Evolutionary conservation across 2,888 invertebrate genomes (phyloP), one percentile per base, ranked within the genome.

Genomic region (Drosophila kuntzei): DNA sequence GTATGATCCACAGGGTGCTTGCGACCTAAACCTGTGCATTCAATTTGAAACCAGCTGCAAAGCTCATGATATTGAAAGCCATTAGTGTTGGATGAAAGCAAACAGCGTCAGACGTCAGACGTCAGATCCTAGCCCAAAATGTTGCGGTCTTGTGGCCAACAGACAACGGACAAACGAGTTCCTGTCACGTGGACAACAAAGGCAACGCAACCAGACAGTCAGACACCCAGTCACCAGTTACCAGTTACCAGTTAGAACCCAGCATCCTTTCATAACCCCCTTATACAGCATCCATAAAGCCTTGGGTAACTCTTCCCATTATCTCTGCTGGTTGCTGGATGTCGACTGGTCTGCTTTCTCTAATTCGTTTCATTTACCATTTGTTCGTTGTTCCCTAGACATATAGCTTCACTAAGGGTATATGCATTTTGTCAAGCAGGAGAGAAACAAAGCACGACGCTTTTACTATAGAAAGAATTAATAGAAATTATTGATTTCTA

Each of bases 111-210:
- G 51, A 59, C 61, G 55, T 37, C 61, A 57, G 51, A 59, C 51
- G 36, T 39, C 62, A 47, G 43, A 43, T 49, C 20, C 51, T 58
- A 46, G 59, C 59, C 72, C 77, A 41, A 76, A 80, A 71, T 72
- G 65, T 63, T 80, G 78, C 53, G 80, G 77, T 50, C 44, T 25
- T 74, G 51, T 37, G 65, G 76, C 47, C 9, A 20, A 27, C 50
- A 41, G 32, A 53, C 50, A 47, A 18, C n/a, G 25, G 64, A 29
- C 61, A 47, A 66, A 51, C 72, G 41, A 68, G 37, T 44, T 36
- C 37, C 58, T 57, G 76, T 60, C 59, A 32, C 47, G 53, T 25
- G 22, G 36, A 18, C 49, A 16, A 20, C 34, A 39, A 25, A 37
- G 49, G 9, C 29, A 14, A 43, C 11, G 39, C 32, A n/a, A 14